Base-by-base conservation (phyloP, 2,113 vertebrate genomes). In the Platysternon megacephalum region DNA sequence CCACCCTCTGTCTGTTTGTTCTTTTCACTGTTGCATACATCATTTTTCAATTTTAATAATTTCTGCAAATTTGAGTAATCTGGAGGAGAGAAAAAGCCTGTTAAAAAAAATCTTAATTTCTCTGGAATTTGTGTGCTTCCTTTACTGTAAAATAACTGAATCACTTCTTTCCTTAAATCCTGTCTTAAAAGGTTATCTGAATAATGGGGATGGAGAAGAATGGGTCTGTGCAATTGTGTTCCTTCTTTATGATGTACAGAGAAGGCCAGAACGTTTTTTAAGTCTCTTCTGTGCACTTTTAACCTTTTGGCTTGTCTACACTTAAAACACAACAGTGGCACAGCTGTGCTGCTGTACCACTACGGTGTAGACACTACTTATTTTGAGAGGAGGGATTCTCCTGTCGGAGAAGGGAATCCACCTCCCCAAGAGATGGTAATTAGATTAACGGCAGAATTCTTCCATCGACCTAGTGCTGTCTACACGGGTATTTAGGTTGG, bases 1-100 rank as follows among this genome's bases (percentile, higher is more conserved):
- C 68, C 32, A 6, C 0, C n/a, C 16, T 72, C 44, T 24, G 16
- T 3, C 8, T 44, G 46, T 51, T 3, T 6, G 39, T 2, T 0
- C 85, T 65, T 56, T 39, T 26, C 49, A 19, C 16, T 48, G 42
- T 35, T 49, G 28, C 46, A 21, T 19, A 65, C 61, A 10, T 29
- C 46, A 49, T 51, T 29, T 44, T 26, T 11, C 39, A 44, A 68
- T 68, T 76, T n/a, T 22, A 22, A 39, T 10, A 19, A 72, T 39
- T 10, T 72, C n/a, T 90, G 89, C 44, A 3, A 3, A 0, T 21
- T 7, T 32, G 42, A 28, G 5, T 80, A 53, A 19, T 87, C 44
- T 85, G 0, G 56, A 52, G 5, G 39, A 2, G 4, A 17, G 44
- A 52, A 93, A 48, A 13, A 68, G 8, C 42, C 85, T 9, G 1